phyloP scores from a whole-genome alignment of 2,888 invertebrate genomes.

The Thumatha senex region DNA sequence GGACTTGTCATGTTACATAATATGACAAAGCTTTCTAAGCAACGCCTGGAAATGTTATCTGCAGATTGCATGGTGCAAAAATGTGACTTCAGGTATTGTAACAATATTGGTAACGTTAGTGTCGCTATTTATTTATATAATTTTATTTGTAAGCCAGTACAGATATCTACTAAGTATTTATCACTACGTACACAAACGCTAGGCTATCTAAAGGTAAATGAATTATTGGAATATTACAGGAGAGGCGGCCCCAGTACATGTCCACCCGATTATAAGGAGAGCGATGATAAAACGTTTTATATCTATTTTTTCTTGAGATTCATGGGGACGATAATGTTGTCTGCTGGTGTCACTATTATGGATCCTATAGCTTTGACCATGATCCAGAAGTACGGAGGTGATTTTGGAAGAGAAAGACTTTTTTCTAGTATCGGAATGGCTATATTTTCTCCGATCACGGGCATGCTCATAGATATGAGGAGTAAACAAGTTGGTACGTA shows the following conservation, averaged over 20 bases:
- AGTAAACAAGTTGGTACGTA: slow-evolving; percentile 83
- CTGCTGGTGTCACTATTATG: slow-evolving; percentile 94
- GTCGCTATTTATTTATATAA: slow-evolving; percentile 40
- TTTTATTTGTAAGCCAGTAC: slow-evolving; percentile 40
- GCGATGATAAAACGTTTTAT: slow-evolving; percentile 91
- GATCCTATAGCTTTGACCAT: slow-evolving; percentile 94
- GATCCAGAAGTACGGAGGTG: slow-evolving; percentile 92
- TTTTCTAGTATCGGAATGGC: slow-evolving; percentile 93
- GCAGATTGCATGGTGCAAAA: slow-evolving; percentile 90
- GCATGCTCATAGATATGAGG: slow-evolving; percentile 89
- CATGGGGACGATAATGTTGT: slow-evolving; percentile 91
- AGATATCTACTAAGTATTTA: slow-evolving; percentile 44
- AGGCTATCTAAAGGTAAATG: slow-evolving; percentile 50
- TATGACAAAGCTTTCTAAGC: slow-evolving; percentile 83
- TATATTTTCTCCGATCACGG: slow-evolving; percentile 91
- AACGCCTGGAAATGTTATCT: slow-evolving; percentile 83
- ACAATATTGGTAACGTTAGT: slow-evolving; percentile 25
- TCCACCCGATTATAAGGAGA: slow-evolving; percentile 91
- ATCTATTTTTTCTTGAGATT: slow-evolving; percentile 91
- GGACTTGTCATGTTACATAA: slow-evolving; percentile 88
- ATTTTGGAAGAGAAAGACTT: slow-evolving; percentile 91
- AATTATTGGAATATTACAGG: slow-evolving; percentile 73
- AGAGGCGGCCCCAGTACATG: slow-evolving; percentile 90
- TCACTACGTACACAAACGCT: slow-evolving; percentile 46
- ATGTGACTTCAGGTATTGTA: slow-evolving; percentile 85